Evolutionary conservation across 2,113 vertebrate species (phyloP).

Genomic region (Patagioenas fasciata): DNA sequence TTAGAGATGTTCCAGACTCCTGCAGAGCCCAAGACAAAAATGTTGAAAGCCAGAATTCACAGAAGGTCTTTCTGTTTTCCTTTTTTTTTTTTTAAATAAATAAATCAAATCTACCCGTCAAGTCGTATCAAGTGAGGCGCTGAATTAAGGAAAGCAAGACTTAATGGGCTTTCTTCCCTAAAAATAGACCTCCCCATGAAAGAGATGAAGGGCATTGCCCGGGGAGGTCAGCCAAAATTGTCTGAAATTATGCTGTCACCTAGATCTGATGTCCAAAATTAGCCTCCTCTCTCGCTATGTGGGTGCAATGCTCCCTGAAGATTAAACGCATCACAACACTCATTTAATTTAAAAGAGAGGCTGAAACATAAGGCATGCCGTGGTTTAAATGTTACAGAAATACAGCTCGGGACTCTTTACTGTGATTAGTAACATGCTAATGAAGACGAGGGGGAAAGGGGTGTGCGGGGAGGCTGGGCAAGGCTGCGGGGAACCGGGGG

Average conservation of each 20-base stretch:
- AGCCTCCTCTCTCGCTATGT: not conserved
- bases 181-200: constrained; percentile 40
- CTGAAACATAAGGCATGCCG: not conserved
- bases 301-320: constrained; percentile 32
- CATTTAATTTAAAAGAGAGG: constrained; percentile 15
- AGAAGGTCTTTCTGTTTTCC: constrained; percentile 23
- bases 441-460: not conserved
- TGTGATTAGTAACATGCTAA: not conserved
- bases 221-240: constrained; percentile 43
- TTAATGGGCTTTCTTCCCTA: constrained; percentile 37
- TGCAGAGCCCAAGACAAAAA: constrained; percentile 55
- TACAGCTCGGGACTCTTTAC: not conserved
- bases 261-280: constrained; percentile 48
- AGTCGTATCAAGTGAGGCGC: not conserved
- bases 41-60: constrained; percentile 56
- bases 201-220: constrained; percentile 47
- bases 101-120: constrained; percentile 13
- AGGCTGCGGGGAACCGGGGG: not conserved
- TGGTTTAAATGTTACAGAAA: not conserved
- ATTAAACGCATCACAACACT: constrained; percentile 25
- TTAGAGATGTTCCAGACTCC: constrained; percentile 58
- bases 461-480: not conserved
- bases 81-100: not conserved
- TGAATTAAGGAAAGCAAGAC: constrained; percentile 29
- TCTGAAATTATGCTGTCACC: constrained; percentile 31